Percentiles rank a stretch among this genome's conserved stretches.
Evolutionary conservation across 2,113 vertebrate genomes (phyloP).

Genomic region (Potamarius usumacintae): DNA sequence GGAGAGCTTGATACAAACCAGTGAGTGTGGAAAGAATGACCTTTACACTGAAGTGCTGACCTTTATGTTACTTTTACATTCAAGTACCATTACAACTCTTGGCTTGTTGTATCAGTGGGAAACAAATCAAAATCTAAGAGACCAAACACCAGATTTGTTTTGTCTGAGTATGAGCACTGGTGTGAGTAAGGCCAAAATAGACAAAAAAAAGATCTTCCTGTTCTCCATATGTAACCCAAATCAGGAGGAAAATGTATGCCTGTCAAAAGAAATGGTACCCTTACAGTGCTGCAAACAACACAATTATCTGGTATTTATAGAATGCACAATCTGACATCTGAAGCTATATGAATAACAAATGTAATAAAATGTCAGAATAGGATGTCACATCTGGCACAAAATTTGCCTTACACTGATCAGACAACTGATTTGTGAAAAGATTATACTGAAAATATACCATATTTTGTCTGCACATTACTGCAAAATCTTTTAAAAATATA

Average conservation of each 20-base stretch:
- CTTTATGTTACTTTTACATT: background rate
- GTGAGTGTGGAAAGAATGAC: conserved; percentile 68
- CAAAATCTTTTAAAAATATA: background rate
- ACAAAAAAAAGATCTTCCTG: background rate
- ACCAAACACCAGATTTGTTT: background rate
- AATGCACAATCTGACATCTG: background rate
- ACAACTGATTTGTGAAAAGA: background rate
- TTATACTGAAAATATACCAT: background rate
- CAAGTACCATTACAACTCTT: too few species aligned
- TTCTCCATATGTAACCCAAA: background rate
- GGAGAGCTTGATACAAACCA: conserved; percentile 90
- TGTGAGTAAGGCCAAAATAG: background rate
- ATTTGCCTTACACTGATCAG: background rate
- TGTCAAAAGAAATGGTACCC: background rate
- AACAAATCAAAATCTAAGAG: background rate
- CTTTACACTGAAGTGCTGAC: background rate
- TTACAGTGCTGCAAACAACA: background rate
- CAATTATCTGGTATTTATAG: background rate
- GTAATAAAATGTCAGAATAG: background rate
- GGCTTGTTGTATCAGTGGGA: background rate
- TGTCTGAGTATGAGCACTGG: background rate
- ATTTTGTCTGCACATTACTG: background rate
- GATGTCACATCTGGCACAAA: background rate
- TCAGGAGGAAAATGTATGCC: background rate
- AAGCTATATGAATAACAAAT: background rate